These are phyloP conservation scores for Standfussiana lucernea DNA, from an alignment of 2,888 invertebrate genomes.

Conservation along the genomic window DNA sequence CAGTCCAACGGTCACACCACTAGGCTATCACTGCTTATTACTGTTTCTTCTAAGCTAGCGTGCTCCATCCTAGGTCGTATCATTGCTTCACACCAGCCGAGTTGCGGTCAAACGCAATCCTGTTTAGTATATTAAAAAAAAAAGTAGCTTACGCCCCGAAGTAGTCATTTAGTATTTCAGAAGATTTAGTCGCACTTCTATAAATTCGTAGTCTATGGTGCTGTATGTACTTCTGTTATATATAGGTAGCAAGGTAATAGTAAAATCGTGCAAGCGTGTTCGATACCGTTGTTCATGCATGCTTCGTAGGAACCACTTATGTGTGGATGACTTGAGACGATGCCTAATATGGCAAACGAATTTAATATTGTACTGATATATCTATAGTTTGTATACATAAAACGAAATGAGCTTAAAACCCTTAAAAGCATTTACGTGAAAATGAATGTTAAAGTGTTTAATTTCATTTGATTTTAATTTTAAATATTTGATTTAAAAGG, in stretches of 20 bases:
- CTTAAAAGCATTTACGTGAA: neutral
- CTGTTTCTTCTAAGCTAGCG: too few relatives aligned
- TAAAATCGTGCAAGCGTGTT: slow-evolving; percentile 36
- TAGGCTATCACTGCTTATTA: too few relatives aligned
- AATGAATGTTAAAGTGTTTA: neutral
- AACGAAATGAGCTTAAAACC: neutral
- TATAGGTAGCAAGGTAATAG: slow-evolving; percentile 2
- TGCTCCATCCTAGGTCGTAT: neutral
- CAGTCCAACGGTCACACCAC: too few relatives aligned
- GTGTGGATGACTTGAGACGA: neutral
- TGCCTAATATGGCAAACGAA: neutral
- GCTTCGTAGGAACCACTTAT: slow-evolving; percentile 16
- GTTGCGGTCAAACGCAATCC: neutral
- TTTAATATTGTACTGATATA: neutral
- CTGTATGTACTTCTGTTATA: neutral
- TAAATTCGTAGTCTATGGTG: neutral
- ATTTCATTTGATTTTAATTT: neutral
- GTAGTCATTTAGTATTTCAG: neutral
- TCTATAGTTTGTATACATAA: neutral
- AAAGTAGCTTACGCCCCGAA: too few relatives aligned
- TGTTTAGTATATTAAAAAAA: neutral
- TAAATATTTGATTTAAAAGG: neutral
- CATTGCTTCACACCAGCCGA: neutral
- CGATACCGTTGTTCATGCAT: slow-evolving; percentile 35
- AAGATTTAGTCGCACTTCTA: neutral